Base-by-base conservation (phyloP, 2,888 invertebrate species). In the Orchesellides sinensis region DNA sequence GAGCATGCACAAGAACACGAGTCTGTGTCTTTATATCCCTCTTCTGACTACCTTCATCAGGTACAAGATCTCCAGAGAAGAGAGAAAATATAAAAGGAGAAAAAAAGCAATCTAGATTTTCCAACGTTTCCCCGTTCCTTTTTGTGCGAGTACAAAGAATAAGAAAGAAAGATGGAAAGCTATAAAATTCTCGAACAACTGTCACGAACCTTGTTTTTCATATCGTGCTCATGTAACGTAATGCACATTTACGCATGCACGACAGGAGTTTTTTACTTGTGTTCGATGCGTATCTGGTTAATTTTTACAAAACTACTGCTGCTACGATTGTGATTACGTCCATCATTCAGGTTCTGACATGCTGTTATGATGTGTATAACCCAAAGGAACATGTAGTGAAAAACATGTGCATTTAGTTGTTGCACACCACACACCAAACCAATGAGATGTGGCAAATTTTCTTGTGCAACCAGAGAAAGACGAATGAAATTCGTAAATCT, bases 141-240 rank as follows among this genome's bases (percentile, higher is more conserved):
- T 32, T 17, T 52, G 19, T 19, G 21, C 8, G 52, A 52, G 52
- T 17, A 2, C 1, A 52, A 19, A 2, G 17, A 21, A 52, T 2
- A 17, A 17, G 19, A 52, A 52, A 59, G 59, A n/a, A 59, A 27
- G 32, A 61, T 29, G 32, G 32, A 32, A 61, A 35, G 27, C 23
- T 32, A 23, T 63, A 19, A 21, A 65, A 59, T n/a, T 14, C 47
- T 23, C 21, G 23, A 32, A 32, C 17, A 52, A 69, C 69, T 69
- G 72, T 72, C 72, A 72, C 56, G 72, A 72, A 72, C 72, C 72
- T 59, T 59, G 69, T 69, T 54, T 40, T n/a, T n/a, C n/a, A n/a
- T n/a, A n/a, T n/a, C n/a, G n/a, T n/a, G n/a, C n/a, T n/a, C n/a
- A n/a, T 27, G 29, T 59, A 29, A 10, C 21, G 2, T 10, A 5